Evolutionary conservation across 2,113 vertebrate genomes (phyloP), one percentile per base, ranked within the genome.

Genomic region (Synchiropus splendidus): DNA sequence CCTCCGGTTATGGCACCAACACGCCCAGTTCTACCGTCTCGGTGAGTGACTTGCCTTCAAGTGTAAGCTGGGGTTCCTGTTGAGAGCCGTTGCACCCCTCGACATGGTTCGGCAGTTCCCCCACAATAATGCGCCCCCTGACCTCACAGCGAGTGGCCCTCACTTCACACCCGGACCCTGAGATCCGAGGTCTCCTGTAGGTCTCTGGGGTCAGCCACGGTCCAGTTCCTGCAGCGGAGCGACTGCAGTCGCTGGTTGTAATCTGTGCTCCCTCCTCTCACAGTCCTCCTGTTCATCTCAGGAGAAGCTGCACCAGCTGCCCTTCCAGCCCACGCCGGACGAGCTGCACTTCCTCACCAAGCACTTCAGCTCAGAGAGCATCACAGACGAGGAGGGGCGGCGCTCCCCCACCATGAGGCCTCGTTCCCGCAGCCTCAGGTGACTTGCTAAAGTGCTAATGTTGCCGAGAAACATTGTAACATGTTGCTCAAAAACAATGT

Each of bases 211-310:
- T n/a, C n/a, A n/a, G n/a, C n/a, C n/a, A n/a, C n/a, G n/a, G n/a
- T n/a, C n/a, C n/a, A 27, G 21, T 27, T 8, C 21, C 21, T 27
- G 21, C 21, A 27, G 21, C n/a, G n/a, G n/a, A n/a, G n/a, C n/a
- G n/a, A n/a, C n/a, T n/a, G n/a, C 77, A 36, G 39, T 78, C 80
- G 74, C 79, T 77, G 71, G 66, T 70, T 77, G 81, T 81, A 83
- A 79, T 86, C 42, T 86, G 84, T 73, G 86, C 62, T 78, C 81
- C 49, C 85, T 47, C 75, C 86, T 78, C 80, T 91, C 88, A 49
- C 68, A 98, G 94, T 98, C 94, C 39, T 97, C 94, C 77, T 98
- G 91, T 81, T 98, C 94, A 78, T 98, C 94, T 78, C 94, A 98
- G 83, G 94, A 98, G 87, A 98, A 96, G 81, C 82, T 98, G 55